A percentile compares a stretch with the other conserved stretches of the same genome.
Conservation (phyloP, 2,888 invertebrate species). For the Colostygia pectinataria region DNA sequence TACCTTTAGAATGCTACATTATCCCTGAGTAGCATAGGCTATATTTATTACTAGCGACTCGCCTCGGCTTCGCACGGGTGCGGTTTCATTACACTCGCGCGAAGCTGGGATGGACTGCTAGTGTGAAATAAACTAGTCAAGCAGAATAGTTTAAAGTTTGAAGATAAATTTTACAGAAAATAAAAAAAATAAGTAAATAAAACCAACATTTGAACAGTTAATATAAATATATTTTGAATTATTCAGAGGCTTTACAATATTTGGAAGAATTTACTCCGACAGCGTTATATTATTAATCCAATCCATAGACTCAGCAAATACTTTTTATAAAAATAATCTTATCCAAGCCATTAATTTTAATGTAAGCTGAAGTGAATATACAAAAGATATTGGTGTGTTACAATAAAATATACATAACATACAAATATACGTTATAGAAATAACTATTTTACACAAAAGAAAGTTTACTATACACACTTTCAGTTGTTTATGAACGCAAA, state of each 20-base stretch:
- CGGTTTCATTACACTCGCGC: too few relatives aligned
- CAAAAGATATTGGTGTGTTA: slow-evolving; percentile 29
- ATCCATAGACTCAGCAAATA: slow-evolving; percentile 54
- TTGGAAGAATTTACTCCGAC: slow-evolving; percentile 77
- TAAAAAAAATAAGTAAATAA: slow-evolving; percentile 50
- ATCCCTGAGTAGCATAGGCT: too few relatives aligned
- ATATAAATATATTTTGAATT: slow-evolving; percentile 84
- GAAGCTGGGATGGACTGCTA: too few relatives aligned
- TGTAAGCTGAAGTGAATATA: slow-evolving; percentile 34
- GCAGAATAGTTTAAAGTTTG: too few relatives aligned
- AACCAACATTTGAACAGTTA: slow-evolving; percentile 80
- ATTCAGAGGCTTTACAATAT: slow-evolving; percentile 83
- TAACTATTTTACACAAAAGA: slow-evolving; percentile 14
- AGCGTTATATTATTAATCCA: slow-evolving; percentile 53
- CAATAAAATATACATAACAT: slow-evolving; percentile 27
- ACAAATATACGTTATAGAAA: slow-evolving; percentile 14
- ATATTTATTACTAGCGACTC: too few relatives aligned
- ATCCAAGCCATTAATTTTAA: slow-evolving; percentile 56
- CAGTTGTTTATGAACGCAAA: neutral
- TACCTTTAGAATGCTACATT: too few relatives aligned
- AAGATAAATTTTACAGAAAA: too few relatives aligned
- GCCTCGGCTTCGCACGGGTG: too few relatives aligned
- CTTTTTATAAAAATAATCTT: slow-evolving; percentile 52
- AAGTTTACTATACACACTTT: slow-evolving; percentile 15
- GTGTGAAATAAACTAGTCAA: too few relatives aligned